Conservation (phyloP, 1,140 invertebrate species). For the Plectrocnemia conspersa region DNA sequence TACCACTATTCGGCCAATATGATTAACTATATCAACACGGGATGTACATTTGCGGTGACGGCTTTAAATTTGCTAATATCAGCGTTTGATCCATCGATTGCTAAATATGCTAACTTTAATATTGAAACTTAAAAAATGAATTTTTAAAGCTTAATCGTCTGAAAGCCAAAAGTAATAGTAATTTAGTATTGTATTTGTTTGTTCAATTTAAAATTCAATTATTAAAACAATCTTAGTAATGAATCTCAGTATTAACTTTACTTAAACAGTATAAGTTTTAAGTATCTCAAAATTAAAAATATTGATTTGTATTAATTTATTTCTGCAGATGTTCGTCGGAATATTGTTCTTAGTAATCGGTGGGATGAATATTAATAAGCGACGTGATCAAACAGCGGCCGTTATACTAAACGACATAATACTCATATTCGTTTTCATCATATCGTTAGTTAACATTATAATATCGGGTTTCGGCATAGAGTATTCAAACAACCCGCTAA, state of each 20-base stretch:
- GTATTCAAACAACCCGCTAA: conserved; percentile 60
- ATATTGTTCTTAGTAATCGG: conserved; percentile 75
- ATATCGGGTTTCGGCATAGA: conserved; percentile 79
- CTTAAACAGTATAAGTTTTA: not conserved
- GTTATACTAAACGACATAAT: conserved; percentile 74
- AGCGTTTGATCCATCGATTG: conserved; percentile 66
- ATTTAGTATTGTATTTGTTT: not conserved
- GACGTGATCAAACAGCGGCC: conserved; percentile 63
- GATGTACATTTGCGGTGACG: conserved; percentile 66
- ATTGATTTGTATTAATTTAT: too few relatives aligned
- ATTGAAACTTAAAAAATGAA: too few relatives aligned
- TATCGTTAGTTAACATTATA: conserved; percentile 72
- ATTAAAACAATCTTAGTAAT: too few relatives aligned
- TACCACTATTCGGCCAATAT: conserved; percentile 62
- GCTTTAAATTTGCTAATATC: conserved; percentile 74
- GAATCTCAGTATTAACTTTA: not conserved
- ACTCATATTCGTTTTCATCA: conserved; percentile 71
- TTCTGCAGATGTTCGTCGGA: conserved; percentile 67
- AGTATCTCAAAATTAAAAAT: too few relatives aligned
- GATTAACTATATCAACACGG: conserved; percentile 69
- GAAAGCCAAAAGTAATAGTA: not conserved
- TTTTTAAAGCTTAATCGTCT: conserved; percentile 3
- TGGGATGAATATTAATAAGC: conserved; percentile 71
- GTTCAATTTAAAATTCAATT: too few relatives aligned
- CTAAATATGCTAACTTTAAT: conserved; percentile 43